Evolutionary conservation across 2,888 invertebrate species (phyloP).

Genomic region (Andrena hattorfiana): DNA sequence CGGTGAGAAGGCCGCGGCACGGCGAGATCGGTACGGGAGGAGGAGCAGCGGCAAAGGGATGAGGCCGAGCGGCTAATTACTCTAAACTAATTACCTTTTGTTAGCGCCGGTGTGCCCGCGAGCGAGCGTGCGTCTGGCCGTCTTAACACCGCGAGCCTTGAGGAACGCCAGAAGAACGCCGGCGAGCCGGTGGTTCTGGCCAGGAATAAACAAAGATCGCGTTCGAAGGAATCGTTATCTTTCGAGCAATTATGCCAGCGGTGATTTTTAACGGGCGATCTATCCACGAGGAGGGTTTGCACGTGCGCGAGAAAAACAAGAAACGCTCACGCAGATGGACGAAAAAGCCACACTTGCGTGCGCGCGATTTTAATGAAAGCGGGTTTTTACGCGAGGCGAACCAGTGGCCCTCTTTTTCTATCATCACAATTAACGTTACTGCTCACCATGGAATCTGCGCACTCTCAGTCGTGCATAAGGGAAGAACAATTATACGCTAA

Average conservation of each 20-base stretch:
- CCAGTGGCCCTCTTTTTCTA: neutral
- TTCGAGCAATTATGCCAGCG: conserved; percentile 7
- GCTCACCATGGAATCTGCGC: too few relatives aligned
- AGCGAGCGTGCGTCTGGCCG: conserved; percentile 1
- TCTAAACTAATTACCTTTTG: conserved; percentile 80
- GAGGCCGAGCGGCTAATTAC: conserved; percentile 76
- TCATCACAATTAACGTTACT: too few relatives aligned
- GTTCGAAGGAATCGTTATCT: neutral
- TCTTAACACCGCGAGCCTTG: conserved; percentile 26
- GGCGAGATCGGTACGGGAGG: neutral
- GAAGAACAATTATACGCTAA: too few relatives aligned
- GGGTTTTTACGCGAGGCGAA: neutral
- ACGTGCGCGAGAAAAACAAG: neutral
- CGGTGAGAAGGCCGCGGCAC: neutral
- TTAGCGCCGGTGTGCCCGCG: conserved; percentile 66
- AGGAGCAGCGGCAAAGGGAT: conserved; percentile 1
- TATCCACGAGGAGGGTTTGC: neutral
- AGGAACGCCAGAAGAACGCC: conserved; percentile 13
- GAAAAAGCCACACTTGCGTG: neutral
- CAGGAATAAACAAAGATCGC: conserved; percentile 17
- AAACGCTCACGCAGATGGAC: neutral
- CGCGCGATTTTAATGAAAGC: neutral
- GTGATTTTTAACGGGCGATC: neutral
- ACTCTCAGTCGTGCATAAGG: too few relatives aligned
- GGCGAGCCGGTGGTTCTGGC: neutral